Evolutionary conservation across 2,113 vertebrate genomes (phyloP).

Genomic region (Tachysurus fulvidraco): DNA sequence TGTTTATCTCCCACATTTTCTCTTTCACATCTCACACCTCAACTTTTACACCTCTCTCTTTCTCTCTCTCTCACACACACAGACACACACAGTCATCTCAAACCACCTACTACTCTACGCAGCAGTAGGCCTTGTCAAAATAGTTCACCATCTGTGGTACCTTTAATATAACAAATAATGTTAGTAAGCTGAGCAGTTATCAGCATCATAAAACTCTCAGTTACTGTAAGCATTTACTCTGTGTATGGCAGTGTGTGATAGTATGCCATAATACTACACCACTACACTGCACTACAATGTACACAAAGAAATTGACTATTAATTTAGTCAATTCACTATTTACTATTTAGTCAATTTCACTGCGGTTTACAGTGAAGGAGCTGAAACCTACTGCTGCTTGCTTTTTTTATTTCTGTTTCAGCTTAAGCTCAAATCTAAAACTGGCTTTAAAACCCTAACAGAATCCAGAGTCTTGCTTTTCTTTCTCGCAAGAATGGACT

Average conservation of each 20-base stretch:
- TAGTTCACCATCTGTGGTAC: not conserved
- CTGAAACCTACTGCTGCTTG: not conserved
- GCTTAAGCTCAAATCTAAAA: not conserved
- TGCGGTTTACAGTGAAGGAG: not conserved
- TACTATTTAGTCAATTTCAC: not conserved
- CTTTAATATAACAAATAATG: not conserved
- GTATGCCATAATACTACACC: not conserved
- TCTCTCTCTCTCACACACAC: not conserved
- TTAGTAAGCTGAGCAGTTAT: not conserved
- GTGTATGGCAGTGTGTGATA: not conserved
- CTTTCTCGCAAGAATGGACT: not conserved
- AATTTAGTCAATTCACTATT: too few species aligned
- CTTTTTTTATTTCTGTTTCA: not conserved
- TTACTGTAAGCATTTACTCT: not conserved
- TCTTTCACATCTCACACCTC: slow-evolving; percentile 3
- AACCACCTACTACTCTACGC: not conserved
- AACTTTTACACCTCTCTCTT: not conserved
- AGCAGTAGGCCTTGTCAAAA: not conserved
- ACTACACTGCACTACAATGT: not conserved
- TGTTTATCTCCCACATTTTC: not conserved
- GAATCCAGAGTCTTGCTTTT: not conserved
- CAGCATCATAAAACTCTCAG: not conserved
- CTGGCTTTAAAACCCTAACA: not conserved
- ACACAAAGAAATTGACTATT: not conserved
- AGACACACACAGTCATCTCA: not conserved